phyloP scores from a whole-genome alignment of 2,113 vertebrate species.

The Uria aalge region DNA sequence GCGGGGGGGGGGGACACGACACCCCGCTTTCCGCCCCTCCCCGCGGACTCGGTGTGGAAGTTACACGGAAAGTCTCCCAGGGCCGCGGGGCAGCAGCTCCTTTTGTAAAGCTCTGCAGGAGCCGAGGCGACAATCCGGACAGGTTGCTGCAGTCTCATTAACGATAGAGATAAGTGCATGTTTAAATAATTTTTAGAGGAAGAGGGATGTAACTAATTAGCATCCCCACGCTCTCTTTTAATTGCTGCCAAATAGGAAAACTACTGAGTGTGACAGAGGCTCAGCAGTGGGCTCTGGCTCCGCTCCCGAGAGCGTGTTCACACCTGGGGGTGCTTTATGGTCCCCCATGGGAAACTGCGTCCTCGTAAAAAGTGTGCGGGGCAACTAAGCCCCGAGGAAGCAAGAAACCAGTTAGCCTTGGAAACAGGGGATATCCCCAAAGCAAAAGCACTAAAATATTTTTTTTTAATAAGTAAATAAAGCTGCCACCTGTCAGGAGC shows the following conservation, averaged over 20 bases:
- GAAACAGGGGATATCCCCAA: not conserved
- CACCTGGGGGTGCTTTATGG: not conserved
- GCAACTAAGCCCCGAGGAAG: not conserved
- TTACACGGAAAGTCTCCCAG: not conserved
- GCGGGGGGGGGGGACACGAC: not conserved
- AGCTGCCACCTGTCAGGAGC: not conserved
- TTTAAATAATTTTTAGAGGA: constrained; percentile 37
- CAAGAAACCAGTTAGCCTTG: not conserved
- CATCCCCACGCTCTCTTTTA: constrained; percentile 52
- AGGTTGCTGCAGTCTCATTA: constrained; percentile 23
- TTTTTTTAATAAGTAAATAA: not conserved
- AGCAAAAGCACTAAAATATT: not conserved
- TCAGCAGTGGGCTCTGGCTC: not conserved
- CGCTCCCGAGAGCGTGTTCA: not conserved
- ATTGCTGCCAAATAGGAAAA: constrained; percentile 60
- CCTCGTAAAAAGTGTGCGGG: not conserved
- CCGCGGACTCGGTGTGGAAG: not conserved
- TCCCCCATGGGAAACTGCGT: not conserved
- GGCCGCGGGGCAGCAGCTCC: not conserved
- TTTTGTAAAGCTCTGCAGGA: not conserved
- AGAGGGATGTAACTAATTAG: constrained; percentile 52
- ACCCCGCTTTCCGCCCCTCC: not conserved
- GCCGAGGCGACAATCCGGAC: constrained; percentile 5
- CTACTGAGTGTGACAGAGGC: not conserved
- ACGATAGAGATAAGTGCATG: not conserved